Percentiles rank a stretch among this genome's conserved stretches.
phyloP scores from a whole-genome alignment of 2,113 vertebrate genomes.

The Neomonachus schauinslandi region DNA sequence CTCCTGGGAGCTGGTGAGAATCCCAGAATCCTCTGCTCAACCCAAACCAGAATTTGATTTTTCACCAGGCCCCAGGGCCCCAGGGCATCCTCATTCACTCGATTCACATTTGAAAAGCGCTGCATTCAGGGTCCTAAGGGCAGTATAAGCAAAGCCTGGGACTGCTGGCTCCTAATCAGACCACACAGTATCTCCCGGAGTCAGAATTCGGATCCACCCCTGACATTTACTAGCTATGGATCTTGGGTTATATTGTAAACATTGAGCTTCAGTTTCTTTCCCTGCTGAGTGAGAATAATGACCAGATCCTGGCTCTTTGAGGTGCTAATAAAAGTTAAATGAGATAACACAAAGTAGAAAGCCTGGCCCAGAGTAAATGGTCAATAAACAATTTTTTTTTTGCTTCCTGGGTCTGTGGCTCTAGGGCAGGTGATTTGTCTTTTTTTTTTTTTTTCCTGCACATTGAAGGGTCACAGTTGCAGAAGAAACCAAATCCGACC shows the following conservation, averaged over 20 bases:
- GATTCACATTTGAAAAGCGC: neutral
- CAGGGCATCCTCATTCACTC: no score
- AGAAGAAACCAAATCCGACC: neutral
- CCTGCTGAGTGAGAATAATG: neutral
- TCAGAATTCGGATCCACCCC: neutral
- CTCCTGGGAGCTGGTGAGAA: neutral
- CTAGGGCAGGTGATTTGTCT: neutral
- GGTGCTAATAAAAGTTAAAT: neutral
- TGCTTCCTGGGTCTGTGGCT: neutral
- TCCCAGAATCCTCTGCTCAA: neutral
- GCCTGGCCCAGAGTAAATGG: neutral
- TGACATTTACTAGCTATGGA: accelerated
- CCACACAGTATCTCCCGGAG: accelerated
- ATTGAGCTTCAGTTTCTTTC: neutral
- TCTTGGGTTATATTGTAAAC: neutral
- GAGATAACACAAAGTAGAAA: neutral
- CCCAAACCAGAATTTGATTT: neutral
- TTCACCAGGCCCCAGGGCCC: no score
- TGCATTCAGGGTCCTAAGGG: neutral
- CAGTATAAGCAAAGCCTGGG: neutral
- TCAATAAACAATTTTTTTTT: no score
- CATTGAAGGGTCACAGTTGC: neutral
- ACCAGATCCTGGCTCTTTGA: neutral
- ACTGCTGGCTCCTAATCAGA: no score
- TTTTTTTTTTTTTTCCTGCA: neutral